A percentile compares a stretch with the other conserved stretches of the same genome.
Conservation (phyloP, 2,797 vertebrate species). For the Manis pentadactyla region DNA sequence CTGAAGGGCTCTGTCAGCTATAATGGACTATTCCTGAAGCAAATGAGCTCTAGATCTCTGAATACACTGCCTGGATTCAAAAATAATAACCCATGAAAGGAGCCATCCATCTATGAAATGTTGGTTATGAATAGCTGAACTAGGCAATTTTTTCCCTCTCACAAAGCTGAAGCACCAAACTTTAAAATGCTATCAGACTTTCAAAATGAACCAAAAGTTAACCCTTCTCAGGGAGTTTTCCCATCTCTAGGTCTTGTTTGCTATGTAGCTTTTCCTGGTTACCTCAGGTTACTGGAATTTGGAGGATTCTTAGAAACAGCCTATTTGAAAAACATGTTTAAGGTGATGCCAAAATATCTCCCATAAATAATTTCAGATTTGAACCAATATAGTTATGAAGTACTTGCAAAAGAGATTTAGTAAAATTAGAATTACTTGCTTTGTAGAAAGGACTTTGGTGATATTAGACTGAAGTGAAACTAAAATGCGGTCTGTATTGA, state of each 20-base stretch:
- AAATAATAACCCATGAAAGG: conserved; percentile 37
- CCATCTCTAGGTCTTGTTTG: not conserved
- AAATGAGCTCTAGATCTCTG: not conserved
- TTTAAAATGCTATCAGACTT: conserved; percentile 14
- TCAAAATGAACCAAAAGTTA: conserved; percentile 26
- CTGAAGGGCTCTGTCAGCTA: not conserved
- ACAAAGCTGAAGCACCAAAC: not conserved
- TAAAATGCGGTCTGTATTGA: not conserved
- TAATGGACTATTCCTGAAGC: not conserved
- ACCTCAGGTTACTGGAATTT: not conserved
- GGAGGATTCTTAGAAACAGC: not conserved
- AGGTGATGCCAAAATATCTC: not conserved
- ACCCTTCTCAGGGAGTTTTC: not conserved
- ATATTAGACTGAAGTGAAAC: not conserved
- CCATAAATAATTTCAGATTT: conserved; percentile 34
- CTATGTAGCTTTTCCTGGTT: not conserved
- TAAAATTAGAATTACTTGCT: not conserved
- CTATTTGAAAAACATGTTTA: not conserved
- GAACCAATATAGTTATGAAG: not conserved
- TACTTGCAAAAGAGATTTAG: not conserved
- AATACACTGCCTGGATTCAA: conserved; percentile 1
- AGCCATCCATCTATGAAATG: conserved; percentile 14
- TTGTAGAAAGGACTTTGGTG: not conserved
- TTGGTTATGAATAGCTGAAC: not conserved
- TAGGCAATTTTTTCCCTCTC: conserved; percentile 5